Conservation (phyloP, 2,888 invertebrate species). For the Lamellibrachia columna region DNA sequence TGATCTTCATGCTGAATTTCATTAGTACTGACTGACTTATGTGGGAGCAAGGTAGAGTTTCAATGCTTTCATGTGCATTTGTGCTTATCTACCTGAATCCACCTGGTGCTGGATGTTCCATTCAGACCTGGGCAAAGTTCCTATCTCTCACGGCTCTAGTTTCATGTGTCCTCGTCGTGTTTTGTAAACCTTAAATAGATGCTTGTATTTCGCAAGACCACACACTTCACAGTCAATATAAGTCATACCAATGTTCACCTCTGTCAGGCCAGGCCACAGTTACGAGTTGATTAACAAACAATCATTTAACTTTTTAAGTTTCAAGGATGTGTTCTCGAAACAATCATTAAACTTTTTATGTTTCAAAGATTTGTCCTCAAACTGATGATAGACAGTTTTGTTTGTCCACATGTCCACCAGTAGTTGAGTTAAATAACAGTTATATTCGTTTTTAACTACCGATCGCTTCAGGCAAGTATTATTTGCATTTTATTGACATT, state of each 20-base stretch:
- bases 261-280: neutral
- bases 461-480: neutral
- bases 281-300: neutral
- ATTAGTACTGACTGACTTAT: conserved; percentile 1
- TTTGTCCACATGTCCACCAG: neutral
- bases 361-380: neutral
- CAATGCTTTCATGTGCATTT: neutral
- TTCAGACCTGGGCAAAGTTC: neutral
- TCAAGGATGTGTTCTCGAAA: neutral
- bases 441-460: neutral
- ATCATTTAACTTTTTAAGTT: neutral
- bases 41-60: neutral
- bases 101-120: neutral
- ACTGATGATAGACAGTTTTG: neutral
- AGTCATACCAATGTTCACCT: neutral
- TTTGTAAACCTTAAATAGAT: neutral
- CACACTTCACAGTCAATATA: conserved; percentile 1
- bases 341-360: neutral
- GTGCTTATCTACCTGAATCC: neutral
- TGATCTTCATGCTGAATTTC: neutral
- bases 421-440: neutral
- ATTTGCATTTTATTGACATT: neutral
- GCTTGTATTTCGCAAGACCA: neutral
- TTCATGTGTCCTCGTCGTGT: neutral
- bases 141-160: neutral